Evolutionary conservation across 2,888 invertebrate species (phyloP), one percentile per base, ranked within the genome.

Genomic region (Hypercompe scribonia): DNA sequence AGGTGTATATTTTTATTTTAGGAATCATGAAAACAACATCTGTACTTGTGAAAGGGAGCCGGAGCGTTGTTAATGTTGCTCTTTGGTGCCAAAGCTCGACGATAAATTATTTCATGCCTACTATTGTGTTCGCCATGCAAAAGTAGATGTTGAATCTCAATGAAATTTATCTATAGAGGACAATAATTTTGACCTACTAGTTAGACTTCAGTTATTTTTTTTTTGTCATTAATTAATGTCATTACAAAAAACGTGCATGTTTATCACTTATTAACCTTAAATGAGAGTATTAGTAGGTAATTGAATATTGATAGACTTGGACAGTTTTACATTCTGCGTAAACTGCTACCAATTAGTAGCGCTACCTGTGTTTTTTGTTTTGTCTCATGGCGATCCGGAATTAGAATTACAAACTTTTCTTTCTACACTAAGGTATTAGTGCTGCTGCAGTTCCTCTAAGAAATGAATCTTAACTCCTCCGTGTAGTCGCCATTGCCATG

Each of bases 21-120:
- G 72, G 78, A 81, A 84, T 85, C 83, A 80, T 81, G 86, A 81
- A 85, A 87, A 84, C 78, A 81, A 76, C 83, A 86, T 80, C 83
- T 80, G 81, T 84, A 74, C 76, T 79, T 82, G 78, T 81, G 74
- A 72, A 75, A 79, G 72, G 71, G 78, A 70, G 70, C 67, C 75
- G 68, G 72, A 67, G 78, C 77, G 78, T 79, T 78, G 73, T 80
- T 78, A 81, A 79, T 75, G 67, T 77, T 70, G 73, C 71, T 76
- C 74, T 74, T 76, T 78, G 78, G 72, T 61, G 64, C 73, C 65
- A 77, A 77, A 72, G 71, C 31, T 68, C 50, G 11, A 39, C 70
- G 46, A 64, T 76, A 73, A 77, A 71, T 77, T 75, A 71, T 73
- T 73, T 46, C 36, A 67, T 67, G 61, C 50, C 66, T 66, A 66